Evolutionary conservation across 1,140 invertebrate genomes (phyloP).

Genomic region (Pentalonia nigronervosa): DNA sequence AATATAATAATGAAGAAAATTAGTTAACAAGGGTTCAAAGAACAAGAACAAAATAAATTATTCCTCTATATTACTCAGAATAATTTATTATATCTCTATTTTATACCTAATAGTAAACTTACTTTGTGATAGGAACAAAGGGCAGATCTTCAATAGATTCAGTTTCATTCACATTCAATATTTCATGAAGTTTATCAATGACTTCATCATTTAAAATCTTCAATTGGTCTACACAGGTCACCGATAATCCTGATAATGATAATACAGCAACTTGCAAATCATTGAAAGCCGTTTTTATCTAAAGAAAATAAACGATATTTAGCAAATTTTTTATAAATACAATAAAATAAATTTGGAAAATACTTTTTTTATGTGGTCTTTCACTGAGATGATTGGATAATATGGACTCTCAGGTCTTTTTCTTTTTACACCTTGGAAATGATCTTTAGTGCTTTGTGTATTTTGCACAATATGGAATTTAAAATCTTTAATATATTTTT

Average conservation of each 20-base stretch:
- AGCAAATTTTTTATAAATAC: background rate
- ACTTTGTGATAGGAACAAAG: background rate
- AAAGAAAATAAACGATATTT: background rate
- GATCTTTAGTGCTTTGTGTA: background rate
- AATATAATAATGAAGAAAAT: background rate
- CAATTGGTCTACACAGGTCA: background rate
- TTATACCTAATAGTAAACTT: background rate
- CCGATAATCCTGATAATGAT: background rate
- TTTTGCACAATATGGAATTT: background rate
- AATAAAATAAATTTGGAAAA: background rate
- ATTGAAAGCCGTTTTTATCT: background rate
- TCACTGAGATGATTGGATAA: background rate
- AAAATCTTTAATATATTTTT: conserved; percentile 23
- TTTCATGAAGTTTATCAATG: conserved; percentile 18
- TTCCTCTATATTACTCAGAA: background rate
- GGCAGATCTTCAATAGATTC: background rate
- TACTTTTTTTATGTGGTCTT: background rate
- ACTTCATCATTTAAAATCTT: background rate
- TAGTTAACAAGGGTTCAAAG: background rate
- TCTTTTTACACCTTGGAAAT: background rate
- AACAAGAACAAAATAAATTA: background rate
- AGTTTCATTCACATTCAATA: background rate
- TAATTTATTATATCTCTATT: background rate
- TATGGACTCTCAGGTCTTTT: background rate
- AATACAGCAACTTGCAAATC: background rate